Evolutionary conservation across 2,797 vertebrate genomes (phyloP).

Genomic region (Notamacropus eugenii): DNA sequence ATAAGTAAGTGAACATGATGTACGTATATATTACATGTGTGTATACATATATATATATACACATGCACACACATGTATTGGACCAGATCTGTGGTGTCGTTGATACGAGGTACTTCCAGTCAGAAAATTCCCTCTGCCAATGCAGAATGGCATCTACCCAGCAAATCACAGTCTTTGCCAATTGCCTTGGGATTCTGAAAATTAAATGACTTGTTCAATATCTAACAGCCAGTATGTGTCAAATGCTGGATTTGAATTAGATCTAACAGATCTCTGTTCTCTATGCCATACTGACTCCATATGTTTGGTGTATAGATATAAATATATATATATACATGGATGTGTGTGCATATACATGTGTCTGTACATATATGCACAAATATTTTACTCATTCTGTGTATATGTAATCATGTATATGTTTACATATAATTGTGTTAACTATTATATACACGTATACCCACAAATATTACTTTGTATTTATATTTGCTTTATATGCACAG

Average conservation of each 20-base stretch:
- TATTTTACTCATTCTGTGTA: not conserved
- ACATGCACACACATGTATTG: not conserved
- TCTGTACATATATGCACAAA: not conserved
- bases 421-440: not conserved
- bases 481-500: not conserved
- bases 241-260: not conserved
- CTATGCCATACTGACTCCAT: not conserved
- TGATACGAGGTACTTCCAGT: not conserved
- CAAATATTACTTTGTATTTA: not conserved
- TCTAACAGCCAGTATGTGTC: not conserved
- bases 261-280: not conserved
- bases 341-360: not conserved
- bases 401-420: not conserved
- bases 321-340: not conserved
- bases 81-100: not conserved
- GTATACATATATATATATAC: not conserved
- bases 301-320: not conserved
- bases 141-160: not conserved
- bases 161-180: not conserved
- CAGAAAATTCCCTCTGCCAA: not conserved
- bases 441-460: not conserved
- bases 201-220: not conserved
- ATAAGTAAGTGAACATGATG: not conserved
- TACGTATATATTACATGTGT: not conserved
- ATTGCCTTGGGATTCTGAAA: not conserved